Base-by-base conservation (phyloP, 2,888 invertebrate species). In the Caenorhabditis sp. region DNA sequence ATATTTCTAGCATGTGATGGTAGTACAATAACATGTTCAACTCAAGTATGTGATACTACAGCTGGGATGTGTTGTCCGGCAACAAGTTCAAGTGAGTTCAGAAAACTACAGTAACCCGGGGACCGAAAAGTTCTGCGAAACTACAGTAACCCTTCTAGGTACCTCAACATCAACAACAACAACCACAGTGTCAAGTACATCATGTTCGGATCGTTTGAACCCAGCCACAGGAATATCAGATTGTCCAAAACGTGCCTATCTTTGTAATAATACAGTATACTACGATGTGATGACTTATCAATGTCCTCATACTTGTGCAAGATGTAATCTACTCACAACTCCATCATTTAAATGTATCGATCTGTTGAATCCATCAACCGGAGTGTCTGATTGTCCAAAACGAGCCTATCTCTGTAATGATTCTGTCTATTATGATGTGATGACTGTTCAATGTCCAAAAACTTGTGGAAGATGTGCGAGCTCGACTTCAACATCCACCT, bases 371-470 rank as follows among this genome's bases (percentile, higher is more conserved):
- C 77, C 73, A 24, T 60, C 58, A 0, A 77, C 77, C 12, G 77
- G 77, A 14, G 70, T 69, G 19, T 77, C 77, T 6, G 77, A 77
- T 24, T 77, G 77, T 23, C 62, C 77, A 21, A 49, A 57, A 17
- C 63, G 37, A 17, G 69, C 77, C 12, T 54, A 51, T 19, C 68
- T 73, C 24, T 77, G 77, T 70, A 71, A 70, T 26, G 66, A 70
- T 55, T 59, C 68, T 36, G 65, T 62, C 62, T 77, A 77, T 53
- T 77, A 70, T 67, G 43, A 65, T 17, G 57, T 77, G 19, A 77
- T 77, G 77, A 73, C 77, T 14, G 21, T 43, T 12, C 77, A 77
- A 37, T 77, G 77, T 49, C 77, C 77, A 50, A 69, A 54, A 55
- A 77, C 77, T 1, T 77, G 77, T 53, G 68, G 70, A 36, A 61